Evolutionary conservation across 2,797 vertebrate species (phyloP).

Genomic region (Sebastes diploproa): DNA sequence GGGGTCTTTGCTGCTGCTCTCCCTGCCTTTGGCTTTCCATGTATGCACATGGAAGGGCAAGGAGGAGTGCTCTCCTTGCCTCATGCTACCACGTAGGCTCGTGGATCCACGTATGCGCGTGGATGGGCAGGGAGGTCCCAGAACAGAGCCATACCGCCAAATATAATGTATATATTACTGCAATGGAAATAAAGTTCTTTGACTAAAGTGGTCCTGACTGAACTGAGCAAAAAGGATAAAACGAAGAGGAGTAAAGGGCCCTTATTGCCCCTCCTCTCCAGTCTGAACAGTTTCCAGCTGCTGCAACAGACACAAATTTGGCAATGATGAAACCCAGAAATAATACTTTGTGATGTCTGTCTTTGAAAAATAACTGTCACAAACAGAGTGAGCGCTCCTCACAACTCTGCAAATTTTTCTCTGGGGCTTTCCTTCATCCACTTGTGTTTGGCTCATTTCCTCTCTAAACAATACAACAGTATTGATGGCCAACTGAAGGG

Average conservation of each 20-base stretch:
- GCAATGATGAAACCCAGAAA: slow-evolving; percentile 6
- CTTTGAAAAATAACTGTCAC: slow-evolving; percentile 17
- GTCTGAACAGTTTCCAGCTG: background rate
- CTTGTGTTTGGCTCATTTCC: slow-evolving; percentile 18
- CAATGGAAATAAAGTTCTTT: too few relatives aligned
- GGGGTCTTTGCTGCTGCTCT: too few relatives aligned
- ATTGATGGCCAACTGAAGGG: slow-evolving; percentile 38
- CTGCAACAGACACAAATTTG: background rate
- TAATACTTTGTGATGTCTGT: slow-evolving; percentile 15
- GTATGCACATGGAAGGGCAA: too few relatives aligned
- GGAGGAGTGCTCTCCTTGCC: too few relatives aligned
- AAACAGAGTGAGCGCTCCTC: background rate
- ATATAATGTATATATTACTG: too few relatives aligned
- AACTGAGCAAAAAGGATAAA: background rate
- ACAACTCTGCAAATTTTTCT: slow-evolving; percentile 4
- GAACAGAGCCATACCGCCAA: too few relatives aligned
- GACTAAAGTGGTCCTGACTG: too few relatives aligned
- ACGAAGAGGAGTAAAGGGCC: background rate
- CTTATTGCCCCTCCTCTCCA: background rate
- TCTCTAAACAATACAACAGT: slow-evolving; percentile 33
- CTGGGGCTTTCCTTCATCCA: slow-evolving; percentile 24
- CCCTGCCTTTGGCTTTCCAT: too few relatives aligned
- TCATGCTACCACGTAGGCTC: too few relatives aligned
- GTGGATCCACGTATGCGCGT: too few relatives aligned
- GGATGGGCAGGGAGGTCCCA: too few relatives aligned